phyloP scores from a whole-genome alignment of 2,113 vertebrate species.

The Nestor notabilis region DNA sequence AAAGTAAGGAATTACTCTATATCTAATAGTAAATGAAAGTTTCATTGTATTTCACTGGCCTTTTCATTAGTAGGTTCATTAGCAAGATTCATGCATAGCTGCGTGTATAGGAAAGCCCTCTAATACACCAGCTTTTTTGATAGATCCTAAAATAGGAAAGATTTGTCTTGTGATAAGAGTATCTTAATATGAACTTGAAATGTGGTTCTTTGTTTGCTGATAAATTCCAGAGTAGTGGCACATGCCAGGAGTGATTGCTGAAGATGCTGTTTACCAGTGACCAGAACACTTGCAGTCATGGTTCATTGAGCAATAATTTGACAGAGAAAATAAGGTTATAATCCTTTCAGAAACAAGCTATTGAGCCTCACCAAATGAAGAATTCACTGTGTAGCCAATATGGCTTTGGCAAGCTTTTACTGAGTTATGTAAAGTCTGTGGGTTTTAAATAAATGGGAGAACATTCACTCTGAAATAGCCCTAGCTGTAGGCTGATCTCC shows the following conservation, averaged over 20 bases:
- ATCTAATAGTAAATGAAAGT: neutral
- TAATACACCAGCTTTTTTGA: neutral
- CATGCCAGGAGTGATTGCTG: slow-evolving; percentile 4
- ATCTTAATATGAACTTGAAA: neutral
- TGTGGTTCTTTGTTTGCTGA: neutral
- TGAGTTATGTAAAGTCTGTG: neutral
- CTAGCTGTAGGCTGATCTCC: neutral
- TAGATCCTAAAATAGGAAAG: neutral
- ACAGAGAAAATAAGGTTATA: slow-evolving; percentile 54
- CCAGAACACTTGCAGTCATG: slow-evolving; percentile 6
- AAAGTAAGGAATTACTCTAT: neutral
- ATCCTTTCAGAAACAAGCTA: slow-evolving; percentile 29
- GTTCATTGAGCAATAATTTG: slow-evolving; percentile 48
- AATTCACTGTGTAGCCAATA: neutral
- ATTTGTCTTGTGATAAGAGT: neutral
- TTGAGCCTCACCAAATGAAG: neutral
- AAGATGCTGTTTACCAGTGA: slow-evolving; percentile 12
- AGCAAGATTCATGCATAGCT: neutral
- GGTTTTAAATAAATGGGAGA: slow-evolving; percentile 17
- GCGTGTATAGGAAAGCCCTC: neutral
- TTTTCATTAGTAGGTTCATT: neutral
- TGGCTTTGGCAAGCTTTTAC: neutral
- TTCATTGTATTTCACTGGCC: neutral
- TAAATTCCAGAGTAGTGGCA: neutral
- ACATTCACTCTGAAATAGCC: neutral